Percentiles rank a stretch among this genome's conserved stretches.
Evolutionary conservation across 2,888 invertebrate genomes (phyloP).

Genomic region (Ormyrus rosae): DNA sequence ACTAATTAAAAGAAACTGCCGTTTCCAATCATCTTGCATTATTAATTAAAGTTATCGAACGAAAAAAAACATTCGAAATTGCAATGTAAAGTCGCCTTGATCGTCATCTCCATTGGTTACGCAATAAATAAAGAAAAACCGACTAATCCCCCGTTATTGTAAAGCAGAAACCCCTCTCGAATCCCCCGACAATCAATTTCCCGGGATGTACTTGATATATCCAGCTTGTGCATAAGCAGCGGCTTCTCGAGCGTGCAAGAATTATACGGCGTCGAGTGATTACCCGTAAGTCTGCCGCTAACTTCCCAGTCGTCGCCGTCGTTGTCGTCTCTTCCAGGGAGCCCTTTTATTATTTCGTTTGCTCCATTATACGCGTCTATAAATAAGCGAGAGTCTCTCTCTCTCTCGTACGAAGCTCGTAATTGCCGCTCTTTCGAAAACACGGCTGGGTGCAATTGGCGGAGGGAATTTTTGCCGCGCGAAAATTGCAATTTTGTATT

Average conservation of each 20-base stretch:
- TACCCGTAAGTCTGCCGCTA: constrained; percentile 42
- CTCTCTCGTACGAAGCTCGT: background rate
- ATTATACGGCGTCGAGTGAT: constrained; percentile 53
- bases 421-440: constrained; percentile 1
- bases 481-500: constrained; percentile 24
- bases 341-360: constrained; percentile 48
- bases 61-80: no score
- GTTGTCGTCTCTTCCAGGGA: background rate
- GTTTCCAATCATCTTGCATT: no score
- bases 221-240: constrained; percentile 12
- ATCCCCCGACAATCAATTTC: constrained; percentile 51
- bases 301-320: constrained; percentile 19
- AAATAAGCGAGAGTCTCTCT: constrained; percentile 21
- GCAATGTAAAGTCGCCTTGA: no score
- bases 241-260: constrained; percentile 47
- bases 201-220: constrained; percentile 2
- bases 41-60: no score
- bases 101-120: no score
- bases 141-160: no score
- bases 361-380: constrained; percentile 23
- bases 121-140: no score
- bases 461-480: background rate
- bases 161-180: background rate
- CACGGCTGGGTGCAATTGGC: constrained; percentile 18
- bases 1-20: no score